Evolutionary conservation across 2,888 invertebrate genomes (phyloP).

Genomic region (Beris chalybata): DNA sequence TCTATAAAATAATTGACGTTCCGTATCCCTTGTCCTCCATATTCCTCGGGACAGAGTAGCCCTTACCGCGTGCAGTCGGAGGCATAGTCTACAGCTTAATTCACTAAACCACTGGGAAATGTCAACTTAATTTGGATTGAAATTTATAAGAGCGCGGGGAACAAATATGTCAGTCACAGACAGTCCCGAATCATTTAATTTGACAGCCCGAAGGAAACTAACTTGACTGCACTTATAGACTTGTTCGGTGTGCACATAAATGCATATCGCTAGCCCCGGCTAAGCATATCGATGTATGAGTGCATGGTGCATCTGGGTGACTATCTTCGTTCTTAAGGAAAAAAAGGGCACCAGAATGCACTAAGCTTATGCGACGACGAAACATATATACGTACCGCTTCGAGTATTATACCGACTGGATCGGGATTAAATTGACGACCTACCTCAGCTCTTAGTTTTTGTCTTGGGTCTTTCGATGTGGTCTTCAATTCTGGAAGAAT

Average conservation of each 20-base stretch:
- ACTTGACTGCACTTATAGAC: constrained; percentile 27
- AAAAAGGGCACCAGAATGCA: constrained; percentile 32
- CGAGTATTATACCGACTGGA: constrained; percentile 39
- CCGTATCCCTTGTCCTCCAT: constrained; percentile 44
- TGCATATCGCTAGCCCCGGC: background rate
- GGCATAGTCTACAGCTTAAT: constrained; percentile 42
- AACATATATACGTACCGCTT: constrained; percentile 11
- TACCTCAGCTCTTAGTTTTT: constrained; percentile 40
- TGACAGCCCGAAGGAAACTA: constrained; percentile 41
- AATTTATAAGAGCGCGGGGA: constrained; percentile 44
- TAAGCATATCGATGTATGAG: constrained; percentile 9
- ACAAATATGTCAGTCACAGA: constrained; percentile 45
- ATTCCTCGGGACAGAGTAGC: constrained; percentile 37
- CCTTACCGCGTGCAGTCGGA: background rate
- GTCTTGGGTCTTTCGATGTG: constrained; percentile 19
- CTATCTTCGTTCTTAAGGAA: constrained; percentile 19
- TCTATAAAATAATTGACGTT: constrained; percentile 45
- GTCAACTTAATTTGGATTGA: constrained; percentile 47
- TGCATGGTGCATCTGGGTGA: constrained; percentile 32
- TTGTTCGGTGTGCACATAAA: constrained; percentile 13
- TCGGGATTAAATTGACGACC: constrained; percentile 45
- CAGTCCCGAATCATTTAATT: constrained; percentile 45
- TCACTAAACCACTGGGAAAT: constrained; percentile 41
- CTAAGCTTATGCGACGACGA: constrained; percentile 38
- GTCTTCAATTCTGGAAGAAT: constrained; percentile 24